Evolutionary conservation across 2,888 invertebrate genomes (phyloP).

Genomic region (Eilema depressum): DNA sequence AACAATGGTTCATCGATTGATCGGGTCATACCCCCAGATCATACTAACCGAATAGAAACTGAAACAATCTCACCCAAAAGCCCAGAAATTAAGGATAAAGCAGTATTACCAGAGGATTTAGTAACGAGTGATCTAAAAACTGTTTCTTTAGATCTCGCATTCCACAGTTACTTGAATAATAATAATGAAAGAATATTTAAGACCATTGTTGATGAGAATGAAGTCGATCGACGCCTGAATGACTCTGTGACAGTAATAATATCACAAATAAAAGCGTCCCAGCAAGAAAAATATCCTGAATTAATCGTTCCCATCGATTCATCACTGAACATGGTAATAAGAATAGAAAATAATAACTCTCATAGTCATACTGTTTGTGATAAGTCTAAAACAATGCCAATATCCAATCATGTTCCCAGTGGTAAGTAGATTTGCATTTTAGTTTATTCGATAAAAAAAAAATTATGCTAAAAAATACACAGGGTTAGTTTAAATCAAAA

Average conservation of each 20-base stretch:
- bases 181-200: constrained; percentile 61
- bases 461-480: not conserved
- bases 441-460: not conserved
- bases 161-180: constrained; percentile 63
- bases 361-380: constrained; percentile 3
- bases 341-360: constrained; percentile 49
- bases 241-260: constrained; percentile 59
- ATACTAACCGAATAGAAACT: not conserved
- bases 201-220: constrained; percentile 55
- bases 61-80: not conserved
- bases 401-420: not conserved
- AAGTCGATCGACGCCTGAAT: constrained; percentile 42
- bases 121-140: constrained; percentile 7
- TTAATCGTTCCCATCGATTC: constrained; percentile 65
- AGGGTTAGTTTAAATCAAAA: not conserved
- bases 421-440: constrained; percentile 6
- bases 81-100: not conserved
- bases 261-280: constrained; percentile 54
- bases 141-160: constrained; percentile 60
- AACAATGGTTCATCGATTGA: not conserved
- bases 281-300: constrained; percentile 41
- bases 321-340: constrained; percentile 60
- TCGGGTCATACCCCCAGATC: not conserved
- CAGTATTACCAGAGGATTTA: not conserved
- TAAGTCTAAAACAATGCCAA: constrained; percentile 22